phyloP scores from a whole-genome alignment of 2,888 invertebrate species.

The Morpho achilles region DNA sequence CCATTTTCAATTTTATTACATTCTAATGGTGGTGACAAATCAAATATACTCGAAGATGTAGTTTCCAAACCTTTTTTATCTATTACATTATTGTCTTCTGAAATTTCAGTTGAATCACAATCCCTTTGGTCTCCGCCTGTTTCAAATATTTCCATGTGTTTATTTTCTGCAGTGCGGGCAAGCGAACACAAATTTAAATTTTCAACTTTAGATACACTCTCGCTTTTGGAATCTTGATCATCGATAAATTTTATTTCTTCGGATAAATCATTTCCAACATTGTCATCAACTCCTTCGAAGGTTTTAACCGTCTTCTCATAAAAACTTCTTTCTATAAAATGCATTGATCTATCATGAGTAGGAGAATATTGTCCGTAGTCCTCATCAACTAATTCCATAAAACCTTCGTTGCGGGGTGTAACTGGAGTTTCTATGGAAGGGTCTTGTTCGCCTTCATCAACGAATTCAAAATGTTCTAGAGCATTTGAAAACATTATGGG shows the following conservation, averaged over 20 bases:
- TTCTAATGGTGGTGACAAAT: slow-evolving; percentile 53
- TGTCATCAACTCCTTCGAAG: slow-evolving; percentile 28
- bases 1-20: slow-evolving; percentile 33
- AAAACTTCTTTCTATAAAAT: slow-evolving; percentile 76
- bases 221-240: slow-evolving; percentile 33
- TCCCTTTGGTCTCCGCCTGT: slow-evolving; percentile 26
- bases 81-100: slow-evolving; percentile 25
- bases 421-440: slow-evolving; percentile 80
- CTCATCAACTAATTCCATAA: slow-evolving; percentile 70
- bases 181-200: slow-evolving; percentile 30
- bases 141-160: slow-evolving; percentile 36
- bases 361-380: slow-evolving; percentile 60
- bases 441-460: slow-evolving; percentile 92
- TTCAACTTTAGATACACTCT: slow-evolving; percentile 27
- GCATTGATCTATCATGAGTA: slow-evolving; percentile 70
- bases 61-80: slow-evolving; percentile 33
- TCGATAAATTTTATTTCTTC: slow-evolving; percentile 34
- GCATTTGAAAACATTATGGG: slow-evolving; percentile 73
- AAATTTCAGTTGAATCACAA: slow-evolving; percentile 15
- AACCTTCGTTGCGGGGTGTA: slow-evolving; percentile 57
- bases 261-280: slow-evolving; percentile 21
- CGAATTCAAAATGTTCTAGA: slow-evolving; percentile 89
- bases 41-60: slow-evolving; percentile 50
- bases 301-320: slow-evolving; percentile 60
- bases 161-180: slow-evolving; percentile 32